These are phyloP conservation scores for Pteropus rufus DNA, from an alignment of 2,797 vertebrate species.

Conservation along the genomic window DNA sequence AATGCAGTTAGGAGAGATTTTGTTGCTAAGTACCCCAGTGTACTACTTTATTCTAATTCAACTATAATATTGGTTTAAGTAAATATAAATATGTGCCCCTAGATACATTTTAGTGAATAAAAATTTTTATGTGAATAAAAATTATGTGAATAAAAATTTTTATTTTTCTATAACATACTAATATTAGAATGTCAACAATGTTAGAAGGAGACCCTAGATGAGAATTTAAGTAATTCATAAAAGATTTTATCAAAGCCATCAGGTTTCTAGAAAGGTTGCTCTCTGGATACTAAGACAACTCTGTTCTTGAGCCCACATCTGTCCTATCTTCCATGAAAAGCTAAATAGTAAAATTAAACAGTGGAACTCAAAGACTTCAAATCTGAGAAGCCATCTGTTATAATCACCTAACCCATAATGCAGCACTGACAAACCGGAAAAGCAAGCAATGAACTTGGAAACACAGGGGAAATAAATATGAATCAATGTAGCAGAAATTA, in stretches of 20 bases:
- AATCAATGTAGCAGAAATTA: slow-evolving; percentile 68
- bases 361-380: slow-evolving; percentile 33
- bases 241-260: background rate
- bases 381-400: slow-evolving; percentile 59
- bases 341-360: slow-evolving; percentile 53
- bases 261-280: slow-evolving; percentile 2
- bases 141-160: background rate
- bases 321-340: slow-evolving; percentile 24
- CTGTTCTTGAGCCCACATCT: background rate
- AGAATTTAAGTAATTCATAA: background rate
- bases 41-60: background rate
- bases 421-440: slow-evolving; percentile 45
- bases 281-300: background rate
- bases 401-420: slow-evolving; percentile 41
- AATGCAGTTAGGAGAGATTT: background rate
- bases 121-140: background rate
- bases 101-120: background rate
- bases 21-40: background rate
- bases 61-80: background rate
- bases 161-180: background rate
- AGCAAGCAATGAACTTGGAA: slow-evolving; percentile 61
- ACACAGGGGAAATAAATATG: slow-evolving; percentile 66
- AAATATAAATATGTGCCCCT: background rate
- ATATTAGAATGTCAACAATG: background rate
- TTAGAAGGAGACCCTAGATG: background rate